phyloP scores from a whole-genome alignment of 2,797 vertebrate species.

The Coregonus ussuriensis region DNA sequence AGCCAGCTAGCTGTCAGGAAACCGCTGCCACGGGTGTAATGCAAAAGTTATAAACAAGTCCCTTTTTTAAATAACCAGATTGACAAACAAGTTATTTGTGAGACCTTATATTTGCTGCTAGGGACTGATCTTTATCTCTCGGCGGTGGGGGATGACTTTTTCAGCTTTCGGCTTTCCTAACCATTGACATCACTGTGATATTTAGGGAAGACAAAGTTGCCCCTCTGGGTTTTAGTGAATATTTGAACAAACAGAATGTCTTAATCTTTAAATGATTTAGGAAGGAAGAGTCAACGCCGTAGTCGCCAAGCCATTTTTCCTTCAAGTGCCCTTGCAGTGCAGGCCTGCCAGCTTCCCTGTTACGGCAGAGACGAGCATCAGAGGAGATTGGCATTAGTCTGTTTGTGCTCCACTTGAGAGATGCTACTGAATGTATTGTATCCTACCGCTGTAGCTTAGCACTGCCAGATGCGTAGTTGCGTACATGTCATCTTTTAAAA shows the following conservation, averaged over 20 bases:
- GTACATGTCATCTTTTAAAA: not conserved
- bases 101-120: not conserved
- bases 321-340: conserved; percentile 18
- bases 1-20: not conserved
- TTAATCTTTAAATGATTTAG: conserved; percentile 46
- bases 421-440: not conserved
- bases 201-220: conserved; percentile 9
- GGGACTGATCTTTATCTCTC: not conserved
- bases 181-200: not conserved
- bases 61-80: not conserved
- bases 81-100: not conserved
- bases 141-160: not conserved
- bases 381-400: too few relatives aligned
- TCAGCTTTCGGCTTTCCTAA: conserved; percentile 1
- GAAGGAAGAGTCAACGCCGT: conserved; percentile 5
- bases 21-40: not conserved
- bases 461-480: not conserved
- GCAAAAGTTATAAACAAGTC: not conserved
- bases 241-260: not conserved
- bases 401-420: not conserved
- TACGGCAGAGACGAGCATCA: conserved; percentile 41
- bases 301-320: not conserved
- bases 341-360: conserved; percentile 45
- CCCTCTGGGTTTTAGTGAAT: conserved; percentile 20
- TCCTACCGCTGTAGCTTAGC: not conserved